Evolutionary conservation across 2,888 invertebrate species (phyloP).

Genomic region (Yponomeuta plumbellus): DNA sequence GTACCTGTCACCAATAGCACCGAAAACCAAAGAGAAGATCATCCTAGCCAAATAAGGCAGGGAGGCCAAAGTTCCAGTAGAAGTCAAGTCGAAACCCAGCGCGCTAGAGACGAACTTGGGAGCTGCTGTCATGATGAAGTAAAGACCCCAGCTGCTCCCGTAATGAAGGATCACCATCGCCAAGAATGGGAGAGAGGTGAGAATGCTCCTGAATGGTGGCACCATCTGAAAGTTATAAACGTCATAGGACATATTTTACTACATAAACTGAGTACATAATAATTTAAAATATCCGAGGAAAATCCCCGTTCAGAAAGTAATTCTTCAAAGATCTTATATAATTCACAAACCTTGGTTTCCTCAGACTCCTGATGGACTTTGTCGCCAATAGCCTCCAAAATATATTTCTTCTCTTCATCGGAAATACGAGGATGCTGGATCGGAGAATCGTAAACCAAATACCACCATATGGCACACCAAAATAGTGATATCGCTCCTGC

Average conservation of each 20-base stretch:
- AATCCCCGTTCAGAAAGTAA: not conserved
- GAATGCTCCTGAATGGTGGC: constrained; percentile 79
- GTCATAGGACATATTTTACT: not conserved
- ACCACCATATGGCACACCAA: constrained; percentile 77
- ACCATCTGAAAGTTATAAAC: constrained; percentile 62
- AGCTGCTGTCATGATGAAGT: constrained; percentile 85
- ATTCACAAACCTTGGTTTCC: constrained; percentile 1
- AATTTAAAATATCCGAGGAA: not conserved
- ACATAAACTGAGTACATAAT: not conserved
- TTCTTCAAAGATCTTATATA: not conserved
- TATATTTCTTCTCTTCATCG: constrained; percentile 78
- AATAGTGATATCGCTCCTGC: constrained; percentile 68
- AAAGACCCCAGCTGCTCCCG: constrained; percentile 85
- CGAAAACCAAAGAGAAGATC: constrained; percentile 83
- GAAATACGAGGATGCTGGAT: constrained; percentile 78
- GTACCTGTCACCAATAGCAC: constrained; percentile 80
- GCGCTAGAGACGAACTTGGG: constrained; percentile 85
- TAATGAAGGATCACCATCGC: constrained; percentile 82
- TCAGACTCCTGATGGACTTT: constrained; percentile 54
- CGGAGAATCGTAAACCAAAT: constrained; percentile 80
- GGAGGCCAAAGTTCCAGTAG: constrained; percentile 82
- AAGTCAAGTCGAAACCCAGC: constrained; percentile 82
- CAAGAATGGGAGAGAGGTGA: constrained; percentile 82
- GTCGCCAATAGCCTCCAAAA: constrained; percentile 77
- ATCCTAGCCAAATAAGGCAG: constrained; percentile 83